Evolutionary conservation across 2,888 invertebrate genomes (phyloP).

Genomic region (Drosophila ezoana): DNA sequence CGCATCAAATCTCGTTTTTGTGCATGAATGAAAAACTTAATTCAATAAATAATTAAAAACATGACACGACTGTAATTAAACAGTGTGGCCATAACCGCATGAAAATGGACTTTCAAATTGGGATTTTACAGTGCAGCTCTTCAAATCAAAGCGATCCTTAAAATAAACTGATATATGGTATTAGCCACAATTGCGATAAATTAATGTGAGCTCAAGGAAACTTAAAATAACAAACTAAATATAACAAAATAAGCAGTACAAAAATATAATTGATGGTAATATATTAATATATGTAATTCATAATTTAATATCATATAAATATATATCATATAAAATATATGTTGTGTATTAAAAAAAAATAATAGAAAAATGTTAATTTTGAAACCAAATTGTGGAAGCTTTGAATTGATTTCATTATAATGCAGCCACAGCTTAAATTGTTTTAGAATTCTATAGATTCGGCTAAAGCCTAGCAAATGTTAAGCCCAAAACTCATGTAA

Average conservation of each 20-base stretch:
- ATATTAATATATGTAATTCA: too few species aligned
- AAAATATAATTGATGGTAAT: too few species aligned
- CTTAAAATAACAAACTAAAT: too few species aligned
- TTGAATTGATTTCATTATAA: background rate
- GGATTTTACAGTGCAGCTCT: slow-evolving; percentile 6
- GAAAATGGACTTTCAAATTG: slow-evolving; percentile 10
- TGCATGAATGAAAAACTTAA: slow-evolving; percentile 7
- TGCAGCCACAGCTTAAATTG: background rate
- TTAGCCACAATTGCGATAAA: too few species aligned
- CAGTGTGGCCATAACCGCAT: slow-evolving; percentile 11
- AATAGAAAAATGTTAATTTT: too few species aligned
- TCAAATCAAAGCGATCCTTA: too few species aligned
- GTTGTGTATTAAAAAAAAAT: too few species aligned
- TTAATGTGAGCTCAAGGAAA: too few species aligned
- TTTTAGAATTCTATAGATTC: background rate
- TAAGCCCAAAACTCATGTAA: slow-evolving; percentile 2
- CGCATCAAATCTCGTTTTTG: slow-evolving; percentile 12
- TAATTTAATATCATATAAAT: too few species aligned
- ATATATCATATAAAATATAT: too few species aligned
- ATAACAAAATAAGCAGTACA: too few species aligned
- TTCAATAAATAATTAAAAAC: slow-evolving; percentile 47
- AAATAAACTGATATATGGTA: too few species aligned
- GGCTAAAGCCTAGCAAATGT: background rate
- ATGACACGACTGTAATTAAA: slow-evolving; percentile 8
- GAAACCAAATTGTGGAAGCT: background rate